Conservation (phyloP, 2,113 vertebrate genomes). For the Diphyllodes magnificus region DNA sequence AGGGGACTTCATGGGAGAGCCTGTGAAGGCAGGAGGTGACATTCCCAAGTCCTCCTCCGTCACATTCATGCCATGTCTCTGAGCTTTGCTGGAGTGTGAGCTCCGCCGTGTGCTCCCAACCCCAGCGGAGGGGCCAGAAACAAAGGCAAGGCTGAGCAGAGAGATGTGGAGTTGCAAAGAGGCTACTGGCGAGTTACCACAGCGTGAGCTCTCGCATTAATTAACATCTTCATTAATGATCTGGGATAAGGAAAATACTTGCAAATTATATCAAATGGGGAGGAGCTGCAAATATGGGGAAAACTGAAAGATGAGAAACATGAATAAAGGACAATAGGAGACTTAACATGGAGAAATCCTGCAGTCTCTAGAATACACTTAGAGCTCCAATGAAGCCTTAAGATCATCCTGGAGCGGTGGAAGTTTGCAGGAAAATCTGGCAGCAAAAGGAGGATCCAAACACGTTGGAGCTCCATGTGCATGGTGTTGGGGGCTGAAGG, state of each 20-base stretch:
- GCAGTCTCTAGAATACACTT: neutral
- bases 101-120: accelerated
- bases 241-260: neutral
- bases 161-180: neutral
- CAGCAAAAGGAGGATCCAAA: neutral
- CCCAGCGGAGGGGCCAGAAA: neutral
- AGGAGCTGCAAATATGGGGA: neutral
- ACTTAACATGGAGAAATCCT: neutral
- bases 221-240: constrained; percentile 24
- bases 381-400: neutral
- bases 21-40: neutral
- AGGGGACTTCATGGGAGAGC: neutral
- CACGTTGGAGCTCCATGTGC: accelerated
- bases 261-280: neutral
- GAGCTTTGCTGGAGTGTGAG: neutral
- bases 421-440: neutral
- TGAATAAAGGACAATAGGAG: neutral
- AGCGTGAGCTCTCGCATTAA: neutral
- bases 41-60: neutral
- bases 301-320: neutral
- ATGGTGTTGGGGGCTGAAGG: neutral
- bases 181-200: neutral
- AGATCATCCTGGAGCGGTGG: neutral
- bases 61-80: accelerated
- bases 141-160: neutral